A percentile compares a stretch with the other conserved stretches of the same genome.
Conservation (phyloP, 2,888 invertebrate genomes). For the Malacosoma neustria region DNA sequence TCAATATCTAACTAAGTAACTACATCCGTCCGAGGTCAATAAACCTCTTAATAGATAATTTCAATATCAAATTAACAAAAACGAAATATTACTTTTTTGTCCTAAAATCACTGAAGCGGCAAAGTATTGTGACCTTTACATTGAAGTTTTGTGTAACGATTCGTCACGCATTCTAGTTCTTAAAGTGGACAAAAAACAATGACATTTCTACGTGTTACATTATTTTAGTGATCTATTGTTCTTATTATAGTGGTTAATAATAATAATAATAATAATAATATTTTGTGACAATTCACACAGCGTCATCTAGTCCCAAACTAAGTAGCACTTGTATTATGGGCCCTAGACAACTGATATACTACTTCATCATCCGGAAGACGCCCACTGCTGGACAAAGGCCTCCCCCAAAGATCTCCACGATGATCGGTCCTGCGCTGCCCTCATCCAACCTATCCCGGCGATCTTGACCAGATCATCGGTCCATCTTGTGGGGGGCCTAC, state of each 20-base stretch:
- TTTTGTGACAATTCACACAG: too few relatives aligned
- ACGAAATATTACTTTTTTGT: conserved; percentile 4
- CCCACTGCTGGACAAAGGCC: too few relatives aligned
- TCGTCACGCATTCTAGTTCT: conserved; percentile 7
- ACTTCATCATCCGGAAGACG: too few relatives aligned
- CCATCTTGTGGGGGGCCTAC: too few relatives aligned
- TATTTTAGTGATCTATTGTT: conserved; percentile 6
- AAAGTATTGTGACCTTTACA: conserved; percentile 8
- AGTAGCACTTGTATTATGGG: too few relatives aligned
- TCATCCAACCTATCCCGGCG: too few relatives aligned
- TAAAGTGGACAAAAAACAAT: background rate
- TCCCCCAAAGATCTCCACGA: too few relatives aligned
- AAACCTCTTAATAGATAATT: conserved; percentile 1
- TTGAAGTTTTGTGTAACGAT: conserved; percentile 8
- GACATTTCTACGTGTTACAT: conserved; percentile 5
- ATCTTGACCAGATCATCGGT: too few relatives aligned
- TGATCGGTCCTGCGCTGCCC: too few relatives aligned
- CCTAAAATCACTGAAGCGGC: conserved; percentile 10
- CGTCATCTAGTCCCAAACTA: too few relatives aligned
- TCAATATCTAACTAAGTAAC: too few relatives aligned
- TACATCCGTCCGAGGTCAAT: conserved; percentile 1
- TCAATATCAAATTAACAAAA: conserved; percentile 3
- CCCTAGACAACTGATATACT: conserved; percentile 1
- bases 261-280: too few relatives aligned
- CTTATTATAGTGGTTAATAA: background rate